Conservation (phyloP, 2,797 vertebrate genomes). For the Trichosurus vulpecula region DNA sequence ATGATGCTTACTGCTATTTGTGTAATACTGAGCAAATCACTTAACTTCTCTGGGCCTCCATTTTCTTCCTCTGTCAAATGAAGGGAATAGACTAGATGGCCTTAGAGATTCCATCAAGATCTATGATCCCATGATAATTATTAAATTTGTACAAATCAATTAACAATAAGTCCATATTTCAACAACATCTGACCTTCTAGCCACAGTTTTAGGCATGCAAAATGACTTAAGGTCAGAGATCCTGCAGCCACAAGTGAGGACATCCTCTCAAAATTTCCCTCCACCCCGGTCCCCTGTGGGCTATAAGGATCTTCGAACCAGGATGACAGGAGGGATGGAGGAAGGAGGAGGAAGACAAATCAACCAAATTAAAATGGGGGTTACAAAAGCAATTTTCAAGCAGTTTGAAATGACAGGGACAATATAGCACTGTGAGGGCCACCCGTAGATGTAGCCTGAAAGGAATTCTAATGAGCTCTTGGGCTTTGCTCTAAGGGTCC, state of each 20-base stretch:
- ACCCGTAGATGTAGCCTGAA: neutral
- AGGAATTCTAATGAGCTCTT: constrained; percentile 59
- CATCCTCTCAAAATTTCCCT: neutral
- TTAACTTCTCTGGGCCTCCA: neutral
- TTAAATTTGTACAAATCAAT: neutral
- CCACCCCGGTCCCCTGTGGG: neutral
- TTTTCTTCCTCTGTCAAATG: neutral
- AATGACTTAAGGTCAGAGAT: neutral
- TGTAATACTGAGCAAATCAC: neutral
- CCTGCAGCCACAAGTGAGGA: neutral
- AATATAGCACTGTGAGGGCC: constrained; percentile 54
- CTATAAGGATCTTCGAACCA: neutral
- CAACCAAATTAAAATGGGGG: constrained; percentile 9
- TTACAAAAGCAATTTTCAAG: constrained; percentile 41
- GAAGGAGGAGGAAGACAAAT: neutral
- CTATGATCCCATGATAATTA: neutral
- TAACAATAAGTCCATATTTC: neutral
- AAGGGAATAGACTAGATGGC: neutral
- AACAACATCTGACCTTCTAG: neutral
- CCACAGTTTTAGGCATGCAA: neutral
- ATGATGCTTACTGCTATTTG: neutral
- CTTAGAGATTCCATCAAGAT: neutral
- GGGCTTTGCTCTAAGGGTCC: neutral
- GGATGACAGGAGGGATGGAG: neutral
- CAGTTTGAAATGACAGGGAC: constrained; percentile 46